Evolutionary conservation across 2,113 vertebrate genomes (phyloP).

Genomic region (Cinclus cinclus): DNA sequence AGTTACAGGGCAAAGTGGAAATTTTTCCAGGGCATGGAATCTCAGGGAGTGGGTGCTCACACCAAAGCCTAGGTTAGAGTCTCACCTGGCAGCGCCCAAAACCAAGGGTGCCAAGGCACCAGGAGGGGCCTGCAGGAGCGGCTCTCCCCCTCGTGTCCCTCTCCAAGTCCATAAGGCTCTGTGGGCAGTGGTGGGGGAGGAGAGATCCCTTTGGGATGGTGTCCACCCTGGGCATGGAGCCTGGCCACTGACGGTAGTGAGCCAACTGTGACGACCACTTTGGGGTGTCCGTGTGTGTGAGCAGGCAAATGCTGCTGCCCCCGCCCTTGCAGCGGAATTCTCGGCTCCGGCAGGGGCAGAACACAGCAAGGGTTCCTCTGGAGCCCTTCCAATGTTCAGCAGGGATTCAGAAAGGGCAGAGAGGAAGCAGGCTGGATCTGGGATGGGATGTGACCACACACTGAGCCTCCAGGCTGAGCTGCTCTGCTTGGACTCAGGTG

Average conservation of each 20-base stretch:
- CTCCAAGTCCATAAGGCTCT: background rate
- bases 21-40: background rate
- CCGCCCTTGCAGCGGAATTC: rapidly evolving
- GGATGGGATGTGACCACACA: background rate
- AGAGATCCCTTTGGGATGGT: background rate
- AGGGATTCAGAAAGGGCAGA: background rate
- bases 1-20: background rate
- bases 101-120: background rate
- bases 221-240: background rate
- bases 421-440: background rate
- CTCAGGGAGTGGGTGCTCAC: background rate
- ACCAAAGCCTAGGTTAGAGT: background rate
- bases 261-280: background rate
- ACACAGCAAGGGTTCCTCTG: background rate
- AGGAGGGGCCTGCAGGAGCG: background rate
- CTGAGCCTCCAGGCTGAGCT: background rate
- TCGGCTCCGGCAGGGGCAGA: background rate
- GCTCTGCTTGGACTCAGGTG: background rate
- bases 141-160: rapidly evolving
- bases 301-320: background rate
- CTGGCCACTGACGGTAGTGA: background rate
- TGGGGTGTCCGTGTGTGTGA: background rate
- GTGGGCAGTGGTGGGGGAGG: background rate
- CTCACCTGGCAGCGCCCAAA: background rate
- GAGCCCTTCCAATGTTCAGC: background rate